A percentile compares a stretch with the other conserved stretches of the same genome.
These are phyloP conservation scores for Eristalis pertinax DNA, from an alignment of 2,888 invertebrate species.

Conservation along the genomic window DNA sequence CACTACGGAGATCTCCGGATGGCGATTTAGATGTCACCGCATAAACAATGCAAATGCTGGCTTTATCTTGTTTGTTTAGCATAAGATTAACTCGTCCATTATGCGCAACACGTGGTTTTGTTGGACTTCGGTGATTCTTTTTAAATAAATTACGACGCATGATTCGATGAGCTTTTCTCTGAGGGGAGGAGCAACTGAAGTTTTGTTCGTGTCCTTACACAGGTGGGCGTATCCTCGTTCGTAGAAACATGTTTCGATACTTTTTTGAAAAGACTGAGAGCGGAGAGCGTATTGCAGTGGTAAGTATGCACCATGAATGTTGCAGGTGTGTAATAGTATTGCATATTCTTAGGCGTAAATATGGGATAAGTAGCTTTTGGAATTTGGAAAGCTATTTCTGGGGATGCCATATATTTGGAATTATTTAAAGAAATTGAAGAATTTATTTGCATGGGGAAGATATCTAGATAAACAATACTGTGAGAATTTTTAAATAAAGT, in stretches of 20 bases:
- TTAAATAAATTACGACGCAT: constrained; percentile 36
- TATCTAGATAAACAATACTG: no score
- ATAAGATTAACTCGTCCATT: not conserved
- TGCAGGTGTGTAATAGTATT: not conserved
- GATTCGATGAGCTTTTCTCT: constrained; percentile 22
- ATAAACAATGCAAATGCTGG: not conserved
- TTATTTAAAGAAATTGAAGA: no score
- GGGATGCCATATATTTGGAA: not conserved
- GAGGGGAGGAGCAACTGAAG: constrained; percentile 38
- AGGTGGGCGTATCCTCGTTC: constrained; percentile 30
- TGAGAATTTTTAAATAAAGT: no score
- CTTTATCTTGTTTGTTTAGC: not conserved
- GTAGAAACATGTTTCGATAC: constrained; percentile 18
- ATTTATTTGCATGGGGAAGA: no score
- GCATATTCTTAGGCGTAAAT: not conserved
- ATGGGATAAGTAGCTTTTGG: not conserved
- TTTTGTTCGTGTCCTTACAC: constrained; percentile 13
- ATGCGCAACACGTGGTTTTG: constrained; percentile 44
- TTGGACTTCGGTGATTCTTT: not conserved
- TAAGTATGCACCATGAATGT: not conserved
- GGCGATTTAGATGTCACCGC: constrained; percentile 7
- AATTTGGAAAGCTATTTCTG: not conserved
- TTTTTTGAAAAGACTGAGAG: not conserved
- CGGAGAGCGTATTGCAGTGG: not conserved
- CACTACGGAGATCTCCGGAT: constrained; percentile 8